Evolutionary conservation across 2,888 invertebrate genomes (phyloP).

Genomic region (Adineta ricciae): DNA sequence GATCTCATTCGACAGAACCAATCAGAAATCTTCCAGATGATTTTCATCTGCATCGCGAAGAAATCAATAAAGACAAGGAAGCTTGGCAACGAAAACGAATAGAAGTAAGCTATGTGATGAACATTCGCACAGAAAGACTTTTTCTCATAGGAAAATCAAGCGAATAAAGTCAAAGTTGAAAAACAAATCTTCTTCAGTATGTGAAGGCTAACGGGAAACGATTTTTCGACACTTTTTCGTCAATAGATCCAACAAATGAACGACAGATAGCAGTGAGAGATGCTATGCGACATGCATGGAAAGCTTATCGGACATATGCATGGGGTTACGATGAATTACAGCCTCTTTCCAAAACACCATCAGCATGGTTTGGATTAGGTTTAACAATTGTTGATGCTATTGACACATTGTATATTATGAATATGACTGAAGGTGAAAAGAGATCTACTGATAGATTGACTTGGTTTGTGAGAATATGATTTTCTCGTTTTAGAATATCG

Average conservation of each 20-base stretch:
- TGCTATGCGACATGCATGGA: constrained; percentile 69
- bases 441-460: background rate
- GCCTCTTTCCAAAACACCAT: constrained; percentile 75
- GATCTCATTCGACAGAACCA: background rate
- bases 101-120: background rate
- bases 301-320: constrained; percentile 85
- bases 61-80: background rate
- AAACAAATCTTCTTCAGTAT: background rate
- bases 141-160: background rate
- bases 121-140: too few relatives aligned
- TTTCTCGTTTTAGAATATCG: constrained; percentile 51
- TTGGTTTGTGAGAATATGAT: background rate
- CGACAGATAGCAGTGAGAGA: constrained; percentile 31
- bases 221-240: background rate
- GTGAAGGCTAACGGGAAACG: background rate
- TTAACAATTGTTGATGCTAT: constrained; percentile 91
- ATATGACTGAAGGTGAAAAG: constrained; percentile 55
- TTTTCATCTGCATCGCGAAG: background rate
- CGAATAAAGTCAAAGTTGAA: background rate
- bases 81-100: background rate
- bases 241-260: constrained; percentile 25
- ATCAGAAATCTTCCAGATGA: background rate
- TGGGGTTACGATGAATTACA: constrained; percentile 96
- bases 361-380: constrained; percentile 46
- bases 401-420: constrained; percentile 94